These are phyloP conservation scores for Staurois parvus DNA, from an alignment of 2,797 vertebrate genomes.

Conservation along the genomic window DNA sequence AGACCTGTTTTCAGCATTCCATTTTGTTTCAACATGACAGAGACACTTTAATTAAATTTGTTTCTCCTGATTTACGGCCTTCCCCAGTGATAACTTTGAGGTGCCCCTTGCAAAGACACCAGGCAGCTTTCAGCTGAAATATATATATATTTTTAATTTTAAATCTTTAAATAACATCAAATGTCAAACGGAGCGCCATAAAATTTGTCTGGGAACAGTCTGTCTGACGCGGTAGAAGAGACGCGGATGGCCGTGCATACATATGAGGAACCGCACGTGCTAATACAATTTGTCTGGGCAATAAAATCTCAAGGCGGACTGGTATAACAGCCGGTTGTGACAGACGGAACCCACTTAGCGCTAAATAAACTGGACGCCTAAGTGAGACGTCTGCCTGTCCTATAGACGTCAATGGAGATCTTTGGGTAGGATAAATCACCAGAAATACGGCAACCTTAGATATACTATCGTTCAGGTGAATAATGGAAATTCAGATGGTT, in stretches of 20 bases:
- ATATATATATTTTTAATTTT: slow-evolving; percentile 26
- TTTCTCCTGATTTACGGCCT: background rate
- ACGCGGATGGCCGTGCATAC: slow-evolving; percentile 34
- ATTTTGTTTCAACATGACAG: too few relatives aligned
- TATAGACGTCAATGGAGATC: too few relatives aligned
- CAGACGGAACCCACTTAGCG: background rate
- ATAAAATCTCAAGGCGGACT: background rate
- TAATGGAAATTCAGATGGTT: too few relatives aligned
- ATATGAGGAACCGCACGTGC: slow-evolving; percentile 1
- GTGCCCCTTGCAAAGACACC: slow-evolving; percentile 25
- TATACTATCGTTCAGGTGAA: too few relatives aligned
- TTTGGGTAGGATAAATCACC: too few relatives aligned
- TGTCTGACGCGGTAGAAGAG: slow-evolving; percentile 47
- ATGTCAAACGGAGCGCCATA: slow-evolving; percentile 40
- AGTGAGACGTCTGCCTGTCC: too few relatives aligned
- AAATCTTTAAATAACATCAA: slow-evolving; percentile 53
- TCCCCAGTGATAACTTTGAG: background rate
- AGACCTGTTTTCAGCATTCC: too few relatives aligned
- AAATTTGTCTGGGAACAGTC: slow-evolving; percentile 5
- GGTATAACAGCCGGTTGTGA: background rate
- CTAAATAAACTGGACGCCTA: background rate
- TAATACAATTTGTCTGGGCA: background rate
- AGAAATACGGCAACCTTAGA: too few relatives aligned
- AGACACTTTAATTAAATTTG: background rate
- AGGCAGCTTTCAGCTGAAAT: slow-evolving; percentile 55